Conservation (phyloP, 2,797 vertebrate species). For the Gastrophryne carolinensis region DNA sequence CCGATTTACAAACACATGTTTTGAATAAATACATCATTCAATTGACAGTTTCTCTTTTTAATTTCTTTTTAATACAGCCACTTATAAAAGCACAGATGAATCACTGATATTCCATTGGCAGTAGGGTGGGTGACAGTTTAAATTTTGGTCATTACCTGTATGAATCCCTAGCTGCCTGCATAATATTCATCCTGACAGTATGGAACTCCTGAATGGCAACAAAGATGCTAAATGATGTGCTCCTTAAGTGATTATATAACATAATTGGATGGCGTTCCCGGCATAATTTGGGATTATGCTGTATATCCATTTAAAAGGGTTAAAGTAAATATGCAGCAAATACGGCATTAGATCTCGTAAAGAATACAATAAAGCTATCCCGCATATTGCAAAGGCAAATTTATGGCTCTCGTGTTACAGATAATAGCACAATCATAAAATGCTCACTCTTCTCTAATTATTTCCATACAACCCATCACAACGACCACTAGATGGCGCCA, state of each 20-base stretch:
- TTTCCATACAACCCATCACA: neutral
- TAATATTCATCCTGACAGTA: neutral
- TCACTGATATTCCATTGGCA: too few species aligned
- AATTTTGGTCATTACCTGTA: neutral
- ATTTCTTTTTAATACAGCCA: too few species aligned
- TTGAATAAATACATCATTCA: too few species aligned
- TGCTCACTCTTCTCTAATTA: neutral
- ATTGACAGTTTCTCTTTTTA: too few species aligned
- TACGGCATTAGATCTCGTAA: neutral
- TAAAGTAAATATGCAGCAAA: neutral
- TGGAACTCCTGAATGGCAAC: neutral
- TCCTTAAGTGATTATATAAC: neutral
- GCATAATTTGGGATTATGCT: neutral
- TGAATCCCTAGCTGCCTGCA: neutral
- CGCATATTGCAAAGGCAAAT: neutral
- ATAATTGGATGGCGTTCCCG: neutral
- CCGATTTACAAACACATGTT: too few species aligned
- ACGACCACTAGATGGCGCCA: constrained; percentile 44
- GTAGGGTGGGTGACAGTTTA: too few species aligned
- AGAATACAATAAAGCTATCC: neutral
- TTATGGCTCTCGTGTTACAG: neutral
- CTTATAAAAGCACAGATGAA: too few species aligned
- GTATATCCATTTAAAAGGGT: neutral
- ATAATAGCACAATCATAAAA: neutral
- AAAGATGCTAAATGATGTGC: neutral